These are phyloP conservation scores for Taenaris catops DNA, from an alignment of 2,888 invertebrate genomes.

Conservation along the genomic window DNA sequence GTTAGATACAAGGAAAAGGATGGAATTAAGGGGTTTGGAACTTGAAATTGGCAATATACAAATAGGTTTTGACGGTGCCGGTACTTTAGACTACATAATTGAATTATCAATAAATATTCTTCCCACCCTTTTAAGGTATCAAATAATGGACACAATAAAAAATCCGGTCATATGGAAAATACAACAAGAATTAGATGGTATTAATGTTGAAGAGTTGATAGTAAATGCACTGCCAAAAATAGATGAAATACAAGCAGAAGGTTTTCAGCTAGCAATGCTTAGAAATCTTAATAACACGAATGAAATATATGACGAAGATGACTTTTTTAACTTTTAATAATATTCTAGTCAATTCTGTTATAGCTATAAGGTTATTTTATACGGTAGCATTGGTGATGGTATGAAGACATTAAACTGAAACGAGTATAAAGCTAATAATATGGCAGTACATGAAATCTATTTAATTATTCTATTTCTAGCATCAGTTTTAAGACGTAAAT, in stretches of 20 bases:
- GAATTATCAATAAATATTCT: constrained; percentile 90
- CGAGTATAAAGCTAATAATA: too few relatives aligned
- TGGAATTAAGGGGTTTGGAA: constrained; percentile 85
- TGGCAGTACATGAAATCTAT: too few relatives aligned
- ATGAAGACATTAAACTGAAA: too few relatives aligned
- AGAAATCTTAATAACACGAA: constrained; percentile 32
- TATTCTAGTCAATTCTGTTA: too few relatives aligned
- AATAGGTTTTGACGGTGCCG: constrained; percentile 89
- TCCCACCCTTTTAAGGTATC: constrained; percentile 91
- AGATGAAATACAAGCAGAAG: constrained; percentile 76
- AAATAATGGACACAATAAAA: constrained; percentile 92
- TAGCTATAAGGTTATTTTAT: too few relatives aligned
- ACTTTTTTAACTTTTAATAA: constrained; percentile 65
- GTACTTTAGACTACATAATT: constrained; percentile 89
- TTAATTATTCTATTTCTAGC: too few relatives aligned
- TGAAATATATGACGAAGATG: constrained; percentile 56
- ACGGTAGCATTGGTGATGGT: too few relatives aligned
- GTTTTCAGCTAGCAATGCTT: constrained; percentile 60
- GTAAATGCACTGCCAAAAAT: constrained; percentile 84
- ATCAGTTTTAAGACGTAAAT: too few relatives aligned
- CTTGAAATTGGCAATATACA: constrained; percentile 92
- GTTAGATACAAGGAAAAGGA: constrained; percentile 86
- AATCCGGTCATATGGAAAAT: constrained; percentile 86
- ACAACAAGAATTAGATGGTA: constrained; percentile 85
- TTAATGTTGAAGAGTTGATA: constrained; percentile 87